A percentile compares a stretch with the other conserved stretches of the same genome.
phyloP scores from a whole-genome alignment of 2,113 vertebrate genomes.

The Hyaena hyaena region DNA sequence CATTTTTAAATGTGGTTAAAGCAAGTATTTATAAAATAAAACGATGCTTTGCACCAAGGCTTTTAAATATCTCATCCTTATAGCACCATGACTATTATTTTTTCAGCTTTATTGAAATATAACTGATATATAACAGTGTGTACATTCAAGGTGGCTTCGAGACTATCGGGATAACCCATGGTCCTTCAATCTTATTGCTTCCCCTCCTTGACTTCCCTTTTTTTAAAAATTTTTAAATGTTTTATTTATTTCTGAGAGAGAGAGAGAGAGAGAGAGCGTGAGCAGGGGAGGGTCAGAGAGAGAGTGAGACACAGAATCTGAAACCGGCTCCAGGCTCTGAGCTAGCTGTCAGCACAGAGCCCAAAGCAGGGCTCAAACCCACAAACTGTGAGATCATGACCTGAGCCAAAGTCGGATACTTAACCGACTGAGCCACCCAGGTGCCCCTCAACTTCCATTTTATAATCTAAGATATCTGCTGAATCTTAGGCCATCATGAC shows the following conservation, averaged over 20 bases:
- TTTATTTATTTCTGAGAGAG: no score
- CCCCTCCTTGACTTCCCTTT: neutral
- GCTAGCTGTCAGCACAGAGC: no score
- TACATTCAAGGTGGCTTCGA: neutral
- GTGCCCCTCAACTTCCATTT: neutral
- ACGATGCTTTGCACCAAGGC: neutral
- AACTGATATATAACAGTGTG: neutral
- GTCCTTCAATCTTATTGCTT: neutral
- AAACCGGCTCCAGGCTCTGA: no score
- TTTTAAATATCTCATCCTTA: neutral
- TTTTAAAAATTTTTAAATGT: no score
- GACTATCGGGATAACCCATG: neutral
- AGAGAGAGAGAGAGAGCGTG: no score
- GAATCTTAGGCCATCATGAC: neutral
- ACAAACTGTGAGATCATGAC: no score
- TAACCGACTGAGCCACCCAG: no score
- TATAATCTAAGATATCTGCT: neutral
- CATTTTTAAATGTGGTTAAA: neutral
- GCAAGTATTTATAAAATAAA: neutral
- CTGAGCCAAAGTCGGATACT: no score
- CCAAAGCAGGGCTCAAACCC: no score
- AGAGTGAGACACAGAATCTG: no score
- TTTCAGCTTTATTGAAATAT: neutral
- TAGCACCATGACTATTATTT: neutral
- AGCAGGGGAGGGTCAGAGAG: no score